Conservation (phyloP, 2,888 invertebrate genomes). For the Oscheius myriophilus region DNA sequence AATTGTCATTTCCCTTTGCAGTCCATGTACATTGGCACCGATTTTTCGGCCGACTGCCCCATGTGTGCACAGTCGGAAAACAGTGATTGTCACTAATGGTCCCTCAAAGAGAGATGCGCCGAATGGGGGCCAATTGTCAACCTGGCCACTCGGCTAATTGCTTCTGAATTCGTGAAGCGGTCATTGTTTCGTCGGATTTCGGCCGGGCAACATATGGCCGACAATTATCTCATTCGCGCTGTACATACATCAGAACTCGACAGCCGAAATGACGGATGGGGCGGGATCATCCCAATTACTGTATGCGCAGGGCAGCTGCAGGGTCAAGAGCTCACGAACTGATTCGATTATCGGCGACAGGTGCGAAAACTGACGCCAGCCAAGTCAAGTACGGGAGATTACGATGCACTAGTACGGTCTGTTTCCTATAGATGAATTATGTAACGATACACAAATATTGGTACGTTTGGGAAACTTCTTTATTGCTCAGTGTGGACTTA, state of each 20-base stretch:
- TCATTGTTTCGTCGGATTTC: conserved; percentile 21
- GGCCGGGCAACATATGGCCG: conserved; percentile 15
- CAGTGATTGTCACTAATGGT: too few species aligned
- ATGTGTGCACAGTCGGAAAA: too few species aligned
- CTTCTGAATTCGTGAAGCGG: conserved; percentile 2
- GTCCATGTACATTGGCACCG: too few species aligned
- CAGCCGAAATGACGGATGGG: not conserved
- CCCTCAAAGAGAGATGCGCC: too few species aligned
- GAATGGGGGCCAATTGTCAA: conserved; percentile 10
- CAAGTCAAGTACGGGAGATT: too few species aligned
- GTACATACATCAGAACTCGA: conserved; percentile 25
- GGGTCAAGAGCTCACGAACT: conserved; percentile 28
- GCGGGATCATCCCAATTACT: conserved; percentile 20
- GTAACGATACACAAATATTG: too few species aligned
- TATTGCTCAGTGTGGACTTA: too few species aligned
- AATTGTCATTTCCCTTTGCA: too few species aligned
- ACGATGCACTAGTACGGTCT: too few species aligned
- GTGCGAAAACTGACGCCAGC: conserved; percentile 6
- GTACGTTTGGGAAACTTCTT: too few species aligned
- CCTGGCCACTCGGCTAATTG: conserved; percentile 20
- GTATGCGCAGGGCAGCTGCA: conserved; percentile 22
- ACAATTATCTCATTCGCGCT: conserved; percentile 27
- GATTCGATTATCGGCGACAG: conserved; percentile 27
- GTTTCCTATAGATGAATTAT: too few species aligned
- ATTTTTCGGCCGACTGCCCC: too few species aligned